Conservation (phyloP, 2,113 vertebrate genomes). For the Onychorhynchus coronatus region DNA sequence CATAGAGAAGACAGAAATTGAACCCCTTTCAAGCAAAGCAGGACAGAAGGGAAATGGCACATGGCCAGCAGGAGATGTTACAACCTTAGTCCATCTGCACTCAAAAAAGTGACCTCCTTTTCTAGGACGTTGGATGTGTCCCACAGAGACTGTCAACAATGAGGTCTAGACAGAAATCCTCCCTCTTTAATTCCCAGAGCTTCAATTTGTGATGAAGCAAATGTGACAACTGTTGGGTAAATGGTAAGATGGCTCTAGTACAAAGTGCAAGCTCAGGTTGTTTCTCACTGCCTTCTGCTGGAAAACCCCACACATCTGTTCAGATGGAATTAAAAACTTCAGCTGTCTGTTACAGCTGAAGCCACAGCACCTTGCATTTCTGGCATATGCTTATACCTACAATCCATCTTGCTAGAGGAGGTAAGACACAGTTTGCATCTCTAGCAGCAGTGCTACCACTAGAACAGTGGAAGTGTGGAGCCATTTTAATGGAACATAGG, state of each 20-base stretch:
- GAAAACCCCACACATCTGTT: neutral
- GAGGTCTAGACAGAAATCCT: constrained; percentile 36
- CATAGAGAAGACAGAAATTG: constrained; percentile 3
- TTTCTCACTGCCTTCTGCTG: neutral
- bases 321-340: neutral
- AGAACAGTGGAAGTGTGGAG: neutral
- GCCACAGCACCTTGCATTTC: neutral
- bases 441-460: neutral
- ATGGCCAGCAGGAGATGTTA: neutral
- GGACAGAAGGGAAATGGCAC: neutral
- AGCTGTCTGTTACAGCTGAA: neutral
- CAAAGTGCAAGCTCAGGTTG: neutral
- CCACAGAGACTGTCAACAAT: constrained; percentile 18
- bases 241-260: neutral
- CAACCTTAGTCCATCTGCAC: constrained; percentile 1
- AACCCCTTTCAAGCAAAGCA: constrained; percentile 18
- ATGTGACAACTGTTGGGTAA: neutral
- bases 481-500: neutral
- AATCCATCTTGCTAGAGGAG: neutral
- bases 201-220: constrained; percentile 23
- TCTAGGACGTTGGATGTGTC: neutral
- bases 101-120: constrained; percentile 27
- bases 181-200: constrained; percentile 11
- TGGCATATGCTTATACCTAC: neutral
- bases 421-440: neutral